Base-by-base conservation (phyloP, 2,113 vertebrate species). In the Centropristis striata region DNA sequence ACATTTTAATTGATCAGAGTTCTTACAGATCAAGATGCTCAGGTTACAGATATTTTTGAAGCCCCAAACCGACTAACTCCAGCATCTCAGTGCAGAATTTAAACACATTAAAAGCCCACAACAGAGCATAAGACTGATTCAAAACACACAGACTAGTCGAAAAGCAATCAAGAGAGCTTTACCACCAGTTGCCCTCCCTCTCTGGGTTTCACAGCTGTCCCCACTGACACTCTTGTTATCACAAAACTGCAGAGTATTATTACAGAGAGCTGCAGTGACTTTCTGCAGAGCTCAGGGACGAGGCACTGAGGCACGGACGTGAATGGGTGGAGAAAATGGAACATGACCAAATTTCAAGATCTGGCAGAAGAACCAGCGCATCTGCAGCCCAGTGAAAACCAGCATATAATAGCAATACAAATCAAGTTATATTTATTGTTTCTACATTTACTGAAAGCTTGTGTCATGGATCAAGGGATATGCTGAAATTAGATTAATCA, bases 221-320 rank as follows among this genome's bases (percentile, higher is more conserved):
- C 58, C 55, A 27, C 61, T 41, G 73, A 76, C 47, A 49, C 53
- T 18, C 51, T 61, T 60, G 76, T 60, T 71, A 80, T 60, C 50
- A 69, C 71, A 57, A 71, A 63, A 82, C 86, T 90, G 87, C 90
- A 88, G 86, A 80, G 75, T 69, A 85, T 71, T 76, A 80, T 84
- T 83, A 65, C 54, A 78, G 71, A 68, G 66, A 82, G 41, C 91
- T 88, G 93, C 92, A 90, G 78, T 83, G 90, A 80, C 79, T 90
- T 86, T 91, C 84, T 90, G 92, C 93, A 93, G 92, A 83, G 84
- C 88, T 69, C 81, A 32, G 64, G 85, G 81, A 85, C 71, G 47
- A 76, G 58, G 89, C 71, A 44, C 79, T 41, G 74, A 84, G 78
- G 82, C 68, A 37, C 10, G n/a, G 23, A 77, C 39, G 51, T 46